Percentiles rank a stretch among this genome's conserved stretches.
Conservation (phyloP, 2,113 vertebrate genomes). For the Pseudolaguvia tuberculata region DNA sequence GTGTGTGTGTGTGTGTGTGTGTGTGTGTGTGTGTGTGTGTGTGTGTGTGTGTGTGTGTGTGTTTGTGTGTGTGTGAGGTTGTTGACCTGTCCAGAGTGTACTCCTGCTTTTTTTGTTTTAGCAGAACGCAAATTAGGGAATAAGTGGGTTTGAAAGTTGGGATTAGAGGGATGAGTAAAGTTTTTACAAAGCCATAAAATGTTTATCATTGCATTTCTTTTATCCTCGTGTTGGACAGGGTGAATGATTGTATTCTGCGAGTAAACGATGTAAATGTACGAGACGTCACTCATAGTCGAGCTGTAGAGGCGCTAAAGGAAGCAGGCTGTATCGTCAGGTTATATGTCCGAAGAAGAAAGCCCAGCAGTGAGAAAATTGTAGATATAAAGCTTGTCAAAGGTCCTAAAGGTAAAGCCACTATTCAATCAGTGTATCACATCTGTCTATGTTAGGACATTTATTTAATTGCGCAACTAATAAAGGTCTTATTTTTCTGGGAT, state of each 20-base stretch:
- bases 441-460: background rate
- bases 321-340: slow-evolving; percentile 90
- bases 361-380: slow-evolving; percentile 84
- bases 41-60: too few species aligned
- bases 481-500: background rate
- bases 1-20: too few species aligned
- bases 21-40: too few species aligned
- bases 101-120: too few species aligned
- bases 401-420: slow-evolving; percentile 80
- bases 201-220: background rate
- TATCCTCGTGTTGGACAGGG: slow-evolving; percentile 61
- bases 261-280: slow-evolving; percentile 93
- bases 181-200: too few species aligned
- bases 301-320: slow-evolving; percentile 94
- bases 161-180: too few species aligned
- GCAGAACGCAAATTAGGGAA: too few species aligned
- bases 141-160: too few species aligned
- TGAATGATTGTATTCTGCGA: slow-evolving; percentile 92
- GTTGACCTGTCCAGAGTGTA: too few species aligned
- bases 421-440: background rate
- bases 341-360: slow-evolving; percentile 86
- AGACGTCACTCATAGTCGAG: slow-evolving; percentile 94
- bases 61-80: too few species aligned
- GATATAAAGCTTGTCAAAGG: slow-evolving; percentile 97
- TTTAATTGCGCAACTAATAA: background rate